Base-by-base conservation (phyloP, 30 jellyfish, hydroid and myxozoan genomes). In the Morbakka virulenta region DNA sequence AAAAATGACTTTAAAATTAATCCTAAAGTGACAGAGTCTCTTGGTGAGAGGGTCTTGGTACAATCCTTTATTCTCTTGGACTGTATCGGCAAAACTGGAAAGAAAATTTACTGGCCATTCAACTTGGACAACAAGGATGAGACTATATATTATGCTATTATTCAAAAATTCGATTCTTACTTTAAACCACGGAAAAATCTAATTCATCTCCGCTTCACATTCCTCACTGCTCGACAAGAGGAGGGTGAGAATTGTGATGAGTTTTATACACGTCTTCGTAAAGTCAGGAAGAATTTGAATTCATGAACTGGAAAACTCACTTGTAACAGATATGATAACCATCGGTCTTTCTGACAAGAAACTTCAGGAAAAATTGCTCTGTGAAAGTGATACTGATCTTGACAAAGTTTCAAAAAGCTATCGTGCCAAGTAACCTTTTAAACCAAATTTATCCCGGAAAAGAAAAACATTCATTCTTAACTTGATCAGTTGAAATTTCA, bases 41-140 rank as follows among this genome's bases (percentile, higher is more conserved):
- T 17, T 6, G 57, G 22, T 4, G 57, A 74, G 21, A 20, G 4
- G 21, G 84, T 35, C 22, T 3, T 72, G 17, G 23, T 50, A 4
- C 36, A 49, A 72, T n/a, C 12, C 6, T 72, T 79, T 3, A 72
- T 72, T n/a, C 84, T 72, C 31, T 33, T 72, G 47, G 79, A 72
- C 49, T 72, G 84, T 65, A 74, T 74, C 3, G 86, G 86, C 27
- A 66, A 27, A 13, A n/a, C n/a, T n/a, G n/a, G n/a, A 63, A 72
- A 51, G 30, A 79, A 72, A 11, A 72, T 41, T 36, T 72, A 72
- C 29, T 21, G 50, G 2, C 41, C 84, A 2, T 72, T 72, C 50
- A 4, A 4, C 2, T 72, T 72, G 22, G 28, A 20, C 2, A 79
- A 6, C 14, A 17, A 41, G 57, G 57, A 72, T 47, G 50, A 72